Evolutionary conservation across 2,113 vertebrate genomes (phyloP), one percentile per base, ranked within the genome.

Genomic region (Pelodiscus sinensis): DNA sequence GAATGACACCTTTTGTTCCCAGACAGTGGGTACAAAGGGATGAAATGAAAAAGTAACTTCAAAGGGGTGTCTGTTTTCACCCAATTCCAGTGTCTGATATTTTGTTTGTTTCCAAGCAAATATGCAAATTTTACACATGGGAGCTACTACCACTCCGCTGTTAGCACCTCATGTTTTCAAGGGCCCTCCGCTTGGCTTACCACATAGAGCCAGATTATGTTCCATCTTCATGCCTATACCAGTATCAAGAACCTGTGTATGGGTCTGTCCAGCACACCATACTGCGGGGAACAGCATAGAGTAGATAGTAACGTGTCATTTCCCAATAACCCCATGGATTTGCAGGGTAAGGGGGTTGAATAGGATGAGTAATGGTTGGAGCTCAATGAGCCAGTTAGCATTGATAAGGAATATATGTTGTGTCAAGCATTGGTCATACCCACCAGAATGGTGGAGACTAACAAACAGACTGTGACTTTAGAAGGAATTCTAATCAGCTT

Each of bases 1-100:
- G 79, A 88, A 78, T 92, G 92, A 91, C n/a, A 92, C 90, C 85
- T 77, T n/a, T 50, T 50, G 38, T 44, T 86, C 9, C 13, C 29
- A 10, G 55, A 60, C 27, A 25, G 55, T n/a, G 21, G 13, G 3
- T 60, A 58, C 27, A n/a, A 58, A 29, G 9, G 3, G 13, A 12
- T 78, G 18, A 44, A 51, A 85, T 50, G 6, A 75, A 12, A 12
- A 44, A 25, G 27, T 55, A 78, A 29, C 27, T 21, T 60, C 24
- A 82, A 27, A 35, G 29, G 6, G 57, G 16, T 54, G 2, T 19
- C 35, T 27, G 31, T 31, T 78, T 77, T 60, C 21, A 78, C 10
- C 14, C 22, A 9, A 9, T 50, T 86, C 27, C 68, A 57, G 7
- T 85, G 31, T 54, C 44, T 27, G 22, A 22, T 31, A n/a, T 78